Evolutionary conservation across 2,113 vertebrate genomes (phyloP), one percentile per base, ranked within the genome.

Genomic region (Aix galericulata): DNA sequence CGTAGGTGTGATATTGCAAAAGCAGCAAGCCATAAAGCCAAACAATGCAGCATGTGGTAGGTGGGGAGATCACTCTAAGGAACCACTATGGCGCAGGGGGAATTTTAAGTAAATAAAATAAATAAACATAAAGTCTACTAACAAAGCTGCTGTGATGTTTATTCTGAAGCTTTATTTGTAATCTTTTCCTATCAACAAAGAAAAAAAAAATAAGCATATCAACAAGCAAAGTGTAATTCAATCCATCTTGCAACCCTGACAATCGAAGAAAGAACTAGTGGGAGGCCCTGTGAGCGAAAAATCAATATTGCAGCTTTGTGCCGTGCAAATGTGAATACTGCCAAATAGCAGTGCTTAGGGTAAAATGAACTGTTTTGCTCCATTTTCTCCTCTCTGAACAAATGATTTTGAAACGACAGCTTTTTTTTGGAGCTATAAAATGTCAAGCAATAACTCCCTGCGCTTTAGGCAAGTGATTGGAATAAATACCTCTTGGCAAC

Each of bases 261-360:
- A 98, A 97, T 97, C n/a, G 73, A 98, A 98, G 96, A 95, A 94
- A 96, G 91, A 97, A 96, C 95, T 97, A 96, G 93, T 95, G 93
- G 97, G 96, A 98, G 96, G 92, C 97, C 97, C 88, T 93, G 86
- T 92, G 96, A 98, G 97, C 72, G 53, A 98, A 97, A 97, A 98
- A 98, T 98, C 98, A 98, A 98, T 98, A 98, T 81, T 94, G 97
- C 97, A 98, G 97, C 96, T 98, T 97, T 98, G 97, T 97, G 96
- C 95, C 91, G 94, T 97, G 96, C 94, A 98, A 98, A 99, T 97
- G 97, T 96, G 98, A 98, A 97, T 94, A 95, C 96, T 97, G 96
- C 97, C 98, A 98, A 98, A 98, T 91, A 98, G 97, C 89, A 89
- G 97, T 93, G 97, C 97, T 98, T 96, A 97, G 97, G 98, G 96